These are phyloP conservation scores for Amiota mariae DNA, from an alignment of 2,888 invertebrate species.

Conservation along the genomic window DNA sequence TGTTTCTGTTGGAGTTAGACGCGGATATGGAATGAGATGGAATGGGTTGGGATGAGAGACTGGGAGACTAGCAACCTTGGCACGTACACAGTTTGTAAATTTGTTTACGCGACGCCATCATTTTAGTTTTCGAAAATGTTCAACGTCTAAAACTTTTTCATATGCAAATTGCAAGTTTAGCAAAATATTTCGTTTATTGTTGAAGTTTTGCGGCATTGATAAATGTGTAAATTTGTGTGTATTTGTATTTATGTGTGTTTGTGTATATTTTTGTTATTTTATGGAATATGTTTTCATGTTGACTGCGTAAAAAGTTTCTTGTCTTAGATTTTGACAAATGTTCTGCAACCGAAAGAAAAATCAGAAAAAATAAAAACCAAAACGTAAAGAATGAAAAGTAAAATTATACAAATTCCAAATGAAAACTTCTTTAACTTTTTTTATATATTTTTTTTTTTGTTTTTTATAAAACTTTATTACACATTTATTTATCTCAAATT, in stretches of 20 bases:
- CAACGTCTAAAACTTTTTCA: conserved; percentile 61
- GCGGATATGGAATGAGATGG: too few relatives aligned
- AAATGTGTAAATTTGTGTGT: conserved; percentile 18
- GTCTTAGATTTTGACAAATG: conserved; percentile 56
- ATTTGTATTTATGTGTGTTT: not conserved
- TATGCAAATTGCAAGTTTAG: conserved; percentile 69
- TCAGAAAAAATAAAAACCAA: not conserved
- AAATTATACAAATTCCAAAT: too few relatives aligned
- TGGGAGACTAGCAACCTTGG: conserved; percentile 30
- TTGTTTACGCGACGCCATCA: conserved; percentile 57
- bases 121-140: conserved; percentile 46
- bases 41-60: too few relatives aligned
- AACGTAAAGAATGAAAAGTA: not conserved
- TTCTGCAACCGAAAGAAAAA: conserved; percentile 46
- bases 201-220: conserved; percentile 53
- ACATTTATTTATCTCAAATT: conserved; percentile 63
- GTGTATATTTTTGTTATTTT: conserved; percentile 36
- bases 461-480: conserved; percentile 65
- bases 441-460: conserved; percentile 40
- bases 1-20: too few relatives aligned
- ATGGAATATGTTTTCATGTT: conserved; percentile 36
- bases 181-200: conserved; percentile 69
- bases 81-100: conserved; percentile 64
- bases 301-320: conserved; percentile 41
- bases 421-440: conserved; percentile 4